These are phyloP conservation scores for Amazona guildingii DNA, from an alignment of 2,113 vertebrate genomes.

Conservation along the genomic window DNA sequence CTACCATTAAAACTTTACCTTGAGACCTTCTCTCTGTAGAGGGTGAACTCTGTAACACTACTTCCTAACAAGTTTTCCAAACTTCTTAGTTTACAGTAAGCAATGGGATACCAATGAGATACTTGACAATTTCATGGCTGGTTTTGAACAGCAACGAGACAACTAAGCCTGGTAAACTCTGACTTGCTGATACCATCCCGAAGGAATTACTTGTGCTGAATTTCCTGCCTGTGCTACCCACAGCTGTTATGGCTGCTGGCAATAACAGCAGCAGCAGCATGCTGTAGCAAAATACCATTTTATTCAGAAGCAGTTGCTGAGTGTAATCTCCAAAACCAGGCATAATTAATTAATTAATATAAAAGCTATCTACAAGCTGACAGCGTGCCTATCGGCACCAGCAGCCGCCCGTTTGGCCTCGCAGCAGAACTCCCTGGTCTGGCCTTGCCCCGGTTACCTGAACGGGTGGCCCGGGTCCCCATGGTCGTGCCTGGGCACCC, in stretches of 20 bases:
- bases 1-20: not conserved
- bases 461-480: not conserved
- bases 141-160: not conserved
- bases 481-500: rapidly evolving
- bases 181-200: not conserved
- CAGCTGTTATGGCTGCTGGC: not conserved
- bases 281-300: rapidly evolving
- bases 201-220: too few relatives aligned
- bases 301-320: rapidly evolving
- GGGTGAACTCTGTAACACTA: too few relatives aligned
- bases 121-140: not conserved
- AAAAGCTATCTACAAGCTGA: not conserved
- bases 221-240: not conserved
- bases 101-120: not conserved
- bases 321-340: not conserved
- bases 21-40: too few relatives aligned
- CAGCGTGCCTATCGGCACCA: not conserved
- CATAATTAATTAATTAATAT: not conserved
- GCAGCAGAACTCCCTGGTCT: not conserved
- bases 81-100: not conserved
- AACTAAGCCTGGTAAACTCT: not conserved
- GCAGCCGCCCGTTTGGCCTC: rapidly evolving
- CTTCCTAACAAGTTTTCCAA: not conserved
- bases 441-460: not conserved
- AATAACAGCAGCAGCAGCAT: not conserved